These are phyloP conservation scores for Xenus cinereus DNA, from an alignment of 2,113 vertebrate species.

Conservation along the genomic window DNA sequence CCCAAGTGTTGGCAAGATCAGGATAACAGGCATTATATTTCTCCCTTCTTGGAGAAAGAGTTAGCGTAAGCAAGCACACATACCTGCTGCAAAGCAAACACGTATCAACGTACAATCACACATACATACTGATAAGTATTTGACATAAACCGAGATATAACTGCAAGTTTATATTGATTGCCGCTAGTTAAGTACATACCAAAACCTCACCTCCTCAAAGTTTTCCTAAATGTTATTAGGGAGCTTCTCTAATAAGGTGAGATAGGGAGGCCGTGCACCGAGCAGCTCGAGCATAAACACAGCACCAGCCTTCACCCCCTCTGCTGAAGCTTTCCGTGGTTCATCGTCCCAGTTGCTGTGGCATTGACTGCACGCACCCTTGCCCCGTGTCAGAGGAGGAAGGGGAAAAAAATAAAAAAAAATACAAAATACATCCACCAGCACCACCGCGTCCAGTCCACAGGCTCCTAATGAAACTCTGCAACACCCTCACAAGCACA, in stretches of 20 bases:
- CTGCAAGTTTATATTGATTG: neutral
- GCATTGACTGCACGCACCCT: neutral
- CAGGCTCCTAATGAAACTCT: neutral
- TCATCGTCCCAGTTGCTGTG: neutral
- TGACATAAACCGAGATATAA: neutral
- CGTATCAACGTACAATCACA: neutral
- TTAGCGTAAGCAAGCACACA: neutral
- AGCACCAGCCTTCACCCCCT: neutral
- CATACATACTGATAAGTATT: neutral
- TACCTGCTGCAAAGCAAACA: neutral
- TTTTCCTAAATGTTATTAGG: neutral
- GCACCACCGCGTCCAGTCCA: neutral
- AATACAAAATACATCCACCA: neutral
- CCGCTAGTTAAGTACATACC: neutral
- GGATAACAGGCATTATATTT: neutral
- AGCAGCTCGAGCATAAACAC: neutral
- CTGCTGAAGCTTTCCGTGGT: neutral
- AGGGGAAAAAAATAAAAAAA: neutral
- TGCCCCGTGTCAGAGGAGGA: neutral
- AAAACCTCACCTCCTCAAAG: neutral
- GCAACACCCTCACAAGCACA: neutral
- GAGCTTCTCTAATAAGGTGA: neutral
- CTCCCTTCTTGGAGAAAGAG: neutral
- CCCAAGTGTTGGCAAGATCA: neutral
- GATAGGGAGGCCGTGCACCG: neutral